Base-by-base conservation (phyloP, 2,113 vertebrate species). In the Erythrocercus mccallii region DNA sequence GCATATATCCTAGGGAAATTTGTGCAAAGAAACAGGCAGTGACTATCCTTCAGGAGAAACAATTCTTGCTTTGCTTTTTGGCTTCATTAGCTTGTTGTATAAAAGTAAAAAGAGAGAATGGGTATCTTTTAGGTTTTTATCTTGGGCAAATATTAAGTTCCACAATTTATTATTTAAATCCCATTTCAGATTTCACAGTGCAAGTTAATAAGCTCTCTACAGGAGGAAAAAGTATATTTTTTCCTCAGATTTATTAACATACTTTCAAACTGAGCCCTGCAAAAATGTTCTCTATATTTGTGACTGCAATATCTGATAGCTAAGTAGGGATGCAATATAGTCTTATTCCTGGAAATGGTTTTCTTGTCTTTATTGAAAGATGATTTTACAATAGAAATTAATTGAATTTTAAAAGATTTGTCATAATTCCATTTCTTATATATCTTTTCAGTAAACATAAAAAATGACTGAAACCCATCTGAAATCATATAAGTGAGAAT, bases 141-240 rank as follows among this genome's bases (percentile, higher is more conserved):
- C 38, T 80, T 38, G 23, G 6, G 19, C 30, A 90, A 62, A 47
- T 62, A 57, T 7, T 47, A 28, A 27, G 11, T 2, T 72, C 17
- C 47, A 22, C 30, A 83, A 81, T 86, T 70, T 74, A 70, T 73
- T 86, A 77, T 83, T 93, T 90, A 97, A 97, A 89, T 68, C 61
- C 37, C 28, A 79, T 79, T 72, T 94, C 69, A 79, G 31, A 85
- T 71, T 95, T 70, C 53, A 81, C 22, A 69, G 25, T 48, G 58
- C 4, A 68, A 81, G 53, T 30, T 84, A 94, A 89, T 89, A 76
- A 87, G 44, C 24, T 92, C 62, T 87, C 80, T 51, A 64, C 38
- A 60, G 56, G 48, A 91, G 60, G 3, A 84, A 56, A 74, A 93
- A n/a, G 20, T 53, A 10, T 68, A 54, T 74, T 94, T 82, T 85